Conservation (phyloP, 35 echinoderm and acorn worm species). For the Lytechinus variegatus region DNA sequence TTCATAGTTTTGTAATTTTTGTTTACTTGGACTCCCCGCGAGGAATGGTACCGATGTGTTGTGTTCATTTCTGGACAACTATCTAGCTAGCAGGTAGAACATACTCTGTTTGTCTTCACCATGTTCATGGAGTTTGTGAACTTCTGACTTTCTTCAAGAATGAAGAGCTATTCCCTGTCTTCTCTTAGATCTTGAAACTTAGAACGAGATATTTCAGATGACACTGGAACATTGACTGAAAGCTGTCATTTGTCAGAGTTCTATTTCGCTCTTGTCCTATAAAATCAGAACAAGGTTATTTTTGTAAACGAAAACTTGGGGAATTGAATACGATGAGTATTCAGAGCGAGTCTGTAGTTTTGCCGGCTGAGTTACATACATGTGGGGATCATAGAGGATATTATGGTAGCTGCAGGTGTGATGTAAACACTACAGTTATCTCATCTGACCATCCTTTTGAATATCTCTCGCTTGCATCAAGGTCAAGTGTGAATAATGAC, state of each 20-base stretch:
- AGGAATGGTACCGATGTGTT: background rate
- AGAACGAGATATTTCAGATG: background rate
- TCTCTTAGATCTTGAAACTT: background rate
- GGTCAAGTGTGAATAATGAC: background rate
- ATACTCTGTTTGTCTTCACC: background rate
- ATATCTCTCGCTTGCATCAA: background rate
- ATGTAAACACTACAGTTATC: background rate
- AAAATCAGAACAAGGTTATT: background rate
- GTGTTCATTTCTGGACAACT: background rate
- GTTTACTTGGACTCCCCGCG: background rate
- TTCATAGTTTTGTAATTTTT: background rate
- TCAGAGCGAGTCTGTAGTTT: background rate
- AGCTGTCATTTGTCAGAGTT: background rate
- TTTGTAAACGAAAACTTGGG: background rate
- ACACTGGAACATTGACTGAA: background rate
- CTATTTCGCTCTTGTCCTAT: background rate
- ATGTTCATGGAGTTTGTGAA: background rate
- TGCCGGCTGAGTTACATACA: background rate
- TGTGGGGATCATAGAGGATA: background rate
- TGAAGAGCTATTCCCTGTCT: background rate
- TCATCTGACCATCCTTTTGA: background rate
- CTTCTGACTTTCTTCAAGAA: conserved; percentile 3
- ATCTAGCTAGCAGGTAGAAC: background rate
- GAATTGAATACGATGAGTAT: conserved; percentile 5
- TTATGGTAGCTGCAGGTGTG: conserved; percentile 6